Conservation (phyloP, 2,797 vertebrate genomes). For the Sciurus carolinensis region DNA sequence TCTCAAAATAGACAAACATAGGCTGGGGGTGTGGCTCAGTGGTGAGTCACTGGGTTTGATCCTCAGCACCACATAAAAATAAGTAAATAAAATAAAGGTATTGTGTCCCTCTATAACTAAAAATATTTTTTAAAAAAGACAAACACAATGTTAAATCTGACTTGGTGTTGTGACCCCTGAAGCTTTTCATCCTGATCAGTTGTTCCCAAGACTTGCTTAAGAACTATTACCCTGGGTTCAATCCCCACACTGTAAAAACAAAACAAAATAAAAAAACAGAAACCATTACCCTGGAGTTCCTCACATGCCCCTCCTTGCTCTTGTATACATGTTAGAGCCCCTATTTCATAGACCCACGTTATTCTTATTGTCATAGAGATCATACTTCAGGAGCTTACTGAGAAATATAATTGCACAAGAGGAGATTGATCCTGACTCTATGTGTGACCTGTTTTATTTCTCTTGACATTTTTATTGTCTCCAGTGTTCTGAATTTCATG, state of each 20-base stretch:
- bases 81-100: too few relatives aligned
- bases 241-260: neutral
- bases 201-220: neutral
- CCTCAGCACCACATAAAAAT: too few relatives aligned
- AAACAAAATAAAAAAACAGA: neutral
- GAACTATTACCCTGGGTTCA: neutral
- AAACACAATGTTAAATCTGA: neutral
- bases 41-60: too few relatives aligned
- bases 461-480: slow-evolving; percentile 39
- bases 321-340: neutral
- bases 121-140: too few relatives aligned
- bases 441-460: neutral
- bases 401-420: neutral
- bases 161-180: neutral
- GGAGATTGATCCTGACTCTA: neutral
- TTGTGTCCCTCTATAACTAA: too few relatives aligned
- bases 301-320: neutral
- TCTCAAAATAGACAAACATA: too few relatives aligned
- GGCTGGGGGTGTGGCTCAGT: too few relatives aligned
- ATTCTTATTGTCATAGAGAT: neutral
- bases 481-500: neutral
- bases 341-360: neutral
- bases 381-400: neutral
- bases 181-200: neutral
- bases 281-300: neutral